Evolutionary conservation across 2,113 vertebrate species (phyloP).

Genomic region (Loxodonta africana): DNA sequence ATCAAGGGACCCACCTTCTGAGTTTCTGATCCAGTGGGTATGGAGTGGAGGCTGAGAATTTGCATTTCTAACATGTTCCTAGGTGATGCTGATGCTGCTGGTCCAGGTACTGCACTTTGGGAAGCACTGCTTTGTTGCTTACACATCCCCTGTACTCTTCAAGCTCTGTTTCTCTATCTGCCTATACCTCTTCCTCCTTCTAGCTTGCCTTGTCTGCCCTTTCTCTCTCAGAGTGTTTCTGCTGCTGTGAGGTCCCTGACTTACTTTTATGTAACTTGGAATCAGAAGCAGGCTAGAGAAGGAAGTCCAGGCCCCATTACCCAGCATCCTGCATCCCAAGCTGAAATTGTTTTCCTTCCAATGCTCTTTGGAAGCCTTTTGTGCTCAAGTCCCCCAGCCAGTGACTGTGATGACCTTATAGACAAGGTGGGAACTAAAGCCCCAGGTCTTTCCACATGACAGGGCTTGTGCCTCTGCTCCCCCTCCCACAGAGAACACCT

Average conservation of each 20-base stretch:
- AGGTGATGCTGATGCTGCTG: too few relatives aligned
- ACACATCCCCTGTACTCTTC: neutral
- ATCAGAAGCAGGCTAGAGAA: conserved; percentile 16
- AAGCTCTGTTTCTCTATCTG: neutral
- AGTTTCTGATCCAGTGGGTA: neutral
- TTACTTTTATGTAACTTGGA: neutral
- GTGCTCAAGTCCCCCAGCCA: neutral
- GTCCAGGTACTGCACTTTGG: too few relatives aligned
- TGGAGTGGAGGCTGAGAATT: neutral
- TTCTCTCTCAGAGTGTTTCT: neutral
- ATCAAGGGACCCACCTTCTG: neutral
- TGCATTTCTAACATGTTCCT: neutral
- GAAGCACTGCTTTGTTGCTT: neutral
- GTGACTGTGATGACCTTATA: neutral
- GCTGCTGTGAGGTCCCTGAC: neutral
- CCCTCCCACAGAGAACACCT: conserved; percentile 69
- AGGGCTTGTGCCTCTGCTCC: neutral
- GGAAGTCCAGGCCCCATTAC: neutral
- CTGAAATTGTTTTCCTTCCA: neutral
- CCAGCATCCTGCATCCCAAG: neutral
- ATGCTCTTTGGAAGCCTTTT: neutral
- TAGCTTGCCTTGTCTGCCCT: neutral
- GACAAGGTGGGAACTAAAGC: neutral
- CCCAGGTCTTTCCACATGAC: conserved; percentile 26
- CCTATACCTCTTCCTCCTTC: neutral